Evolutionary conservation across 2,888 invertebrate genomes (phyloP), one percentile per base, ranked within the genome.

Genomic region (Hermaeophaga mercurialis): DNA sequence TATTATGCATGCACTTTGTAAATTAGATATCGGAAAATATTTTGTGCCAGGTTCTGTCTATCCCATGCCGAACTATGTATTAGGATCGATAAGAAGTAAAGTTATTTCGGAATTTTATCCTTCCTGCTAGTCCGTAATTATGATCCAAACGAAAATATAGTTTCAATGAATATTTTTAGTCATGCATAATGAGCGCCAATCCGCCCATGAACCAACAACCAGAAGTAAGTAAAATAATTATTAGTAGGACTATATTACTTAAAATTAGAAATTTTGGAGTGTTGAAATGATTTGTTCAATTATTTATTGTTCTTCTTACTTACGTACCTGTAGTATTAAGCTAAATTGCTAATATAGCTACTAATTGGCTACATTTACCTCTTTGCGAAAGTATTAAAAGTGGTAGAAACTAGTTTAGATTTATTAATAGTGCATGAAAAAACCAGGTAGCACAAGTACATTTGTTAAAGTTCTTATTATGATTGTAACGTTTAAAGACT

Each of bases 1-100:
- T n/a, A n/a, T n/a, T n/a, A n/a, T n/a, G n/a, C n/a, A 38, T 18
- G 38, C 38, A 38, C 38, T 38, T 38, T 15, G n/a, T 15, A 38
- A 38, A 38, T 38, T 15, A 17, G n/a, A 17, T 38, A 38, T 38
- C 17, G 38, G 38, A 8, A 38, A 39, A 39, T 15, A 52, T 33
- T 11, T 34, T 52, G 52, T 52, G 12, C 52, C 52, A 52, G 44
- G 52, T 52, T 43, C 43, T 44, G 52, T 52, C 52, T 52, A 52
- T 52, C 52, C 34, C 52, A 31, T 49, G 36, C 49, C 19, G 41
- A 41, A 41, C 24, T 14, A 26, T 15, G 7, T 41, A 50, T 43
- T 3, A 15, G 15, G 52, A 52, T 52, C 52, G 52, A 52, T 48
- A 48, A 36, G 11, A 19, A 24, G 26, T 34, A 17, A 48, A 48